Percentiles rank a stretch among this genome's conserved stretches.
phyloP scores from a whole-genome alignment of 2,113 vertebrate genomes.

The Ranitomeya variabilis region DNA sequence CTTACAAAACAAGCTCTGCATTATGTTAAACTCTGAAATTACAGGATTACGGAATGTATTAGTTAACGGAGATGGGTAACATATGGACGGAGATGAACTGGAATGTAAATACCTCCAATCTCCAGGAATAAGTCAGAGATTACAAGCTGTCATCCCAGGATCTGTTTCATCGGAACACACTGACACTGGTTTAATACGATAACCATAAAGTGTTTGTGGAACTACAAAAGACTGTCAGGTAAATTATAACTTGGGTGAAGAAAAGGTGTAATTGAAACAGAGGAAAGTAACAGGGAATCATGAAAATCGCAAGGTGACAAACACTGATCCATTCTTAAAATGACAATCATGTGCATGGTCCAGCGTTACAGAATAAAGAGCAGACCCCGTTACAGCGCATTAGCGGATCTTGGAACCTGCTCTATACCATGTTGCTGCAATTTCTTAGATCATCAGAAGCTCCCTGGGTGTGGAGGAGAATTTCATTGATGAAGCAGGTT shows the following conservation, averaged over 20 bases:
- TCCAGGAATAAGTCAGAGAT: constrained; percentile 48
- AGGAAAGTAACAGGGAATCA: background rate
- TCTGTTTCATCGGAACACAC: constrained; percentile 26
- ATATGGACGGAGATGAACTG: constrained; percentile 35
- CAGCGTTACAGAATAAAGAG: background rate
- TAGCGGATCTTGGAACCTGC: background rate
- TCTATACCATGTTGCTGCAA: constrained; percentile 5
- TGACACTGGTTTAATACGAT: constrained; percentile 24
- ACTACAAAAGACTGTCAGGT: constrained; percentile 20
- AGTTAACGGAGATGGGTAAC: constrained; percentile 13
- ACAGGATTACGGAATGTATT: constrained; percentile 42
- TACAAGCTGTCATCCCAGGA: constrained; percentile 40
- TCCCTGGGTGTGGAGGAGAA: background rate
- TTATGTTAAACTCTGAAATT: background rate
- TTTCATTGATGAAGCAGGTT: constrained; percentile 25
- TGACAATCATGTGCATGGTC: background rate
- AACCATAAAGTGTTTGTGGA: constrained; percentile 28
- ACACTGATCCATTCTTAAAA: background rate
- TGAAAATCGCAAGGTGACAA: background rate
- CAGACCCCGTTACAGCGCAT: background rate
- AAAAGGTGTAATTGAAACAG: background rate
- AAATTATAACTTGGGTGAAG: constrained; percentile 27
- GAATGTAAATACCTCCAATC: constrained; percentile 52
- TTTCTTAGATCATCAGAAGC: constrained; percentile 25
- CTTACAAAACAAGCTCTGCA: background rate